These are phyloP conservation scores for Colius striatus DNA, from an alignment of 2,113 vertebrate species.

Conservation along the genomic window DNA sequence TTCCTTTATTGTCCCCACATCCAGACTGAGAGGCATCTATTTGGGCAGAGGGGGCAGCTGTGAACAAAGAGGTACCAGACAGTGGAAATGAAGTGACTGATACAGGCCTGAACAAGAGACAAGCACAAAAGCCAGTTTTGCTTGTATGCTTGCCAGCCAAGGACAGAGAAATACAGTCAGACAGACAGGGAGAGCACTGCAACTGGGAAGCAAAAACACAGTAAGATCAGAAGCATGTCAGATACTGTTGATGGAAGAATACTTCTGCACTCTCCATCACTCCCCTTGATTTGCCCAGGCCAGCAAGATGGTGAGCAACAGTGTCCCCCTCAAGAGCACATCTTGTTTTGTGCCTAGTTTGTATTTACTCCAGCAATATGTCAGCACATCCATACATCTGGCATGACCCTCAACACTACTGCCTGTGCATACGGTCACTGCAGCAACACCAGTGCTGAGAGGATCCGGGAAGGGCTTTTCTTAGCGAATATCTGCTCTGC, in stretches of 20 bases:
- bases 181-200: neutral
- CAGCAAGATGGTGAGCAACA: neutral
- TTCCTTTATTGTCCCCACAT: neutral
- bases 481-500: neutral
- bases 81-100: neutral
- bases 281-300: neutral
- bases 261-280: neutral
- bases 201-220: neutral
- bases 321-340: rapidly evolving
- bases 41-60: neutral
- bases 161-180: neutral
- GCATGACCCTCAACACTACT: neutral
- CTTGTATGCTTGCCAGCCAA: neutral
- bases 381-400: neutral
- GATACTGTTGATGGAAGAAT: neutral
- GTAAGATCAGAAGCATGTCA: rapidly evolving
- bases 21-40: neutral
- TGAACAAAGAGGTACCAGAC: neutral
- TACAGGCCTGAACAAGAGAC: neutral
- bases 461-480: neutral
- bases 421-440: neutral
- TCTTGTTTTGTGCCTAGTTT: neutral
- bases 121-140: neutral
- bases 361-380: neutral
- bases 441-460: neutral